Base-by-base conservation (phyloP, 2,888 invertebrate genomes). In the Cartodere bifasciata region DNA sequence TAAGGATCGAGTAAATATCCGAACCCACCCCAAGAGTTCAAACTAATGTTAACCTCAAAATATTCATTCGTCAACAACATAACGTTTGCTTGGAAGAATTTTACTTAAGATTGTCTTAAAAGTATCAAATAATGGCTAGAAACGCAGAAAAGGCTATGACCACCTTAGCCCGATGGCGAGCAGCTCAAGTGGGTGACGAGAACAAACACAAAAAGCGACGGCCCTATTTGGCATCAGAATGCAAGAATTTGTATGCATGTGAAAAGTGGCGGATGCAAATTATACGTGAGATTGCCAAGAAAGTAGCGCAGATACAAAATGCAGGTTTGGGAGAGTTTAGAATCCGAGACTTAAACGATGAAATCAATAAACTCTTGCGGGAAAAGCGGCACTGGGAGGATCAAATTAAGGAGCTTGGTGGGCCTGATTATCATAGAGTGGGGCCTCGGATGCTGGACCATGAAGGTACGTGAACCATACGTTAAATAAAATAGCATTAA, bases 141-240 rank as follows among this genome's bases (percentile, higher is more conserved):
- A 94, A 92, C 72, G 91, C 92, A 43, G 94, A 94, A 56, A 94
- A 94, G 52, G 94, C 94, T 21, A 94, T 95, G 97, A 99, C 98
- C 16, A 95, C 97, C 0, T 64, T 99, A 46, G 98, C 98, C 41
- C 75, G 98, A 40, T 99, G 98, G 98, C 70, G 98, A 46, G 90
- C 92, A 17, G 92, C 94, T 16, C 95, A 98, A 56, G 75, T 90
- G 37, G 87, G 87, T 28, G 91, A 90, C 56, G 74, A 87, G 7
- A 85, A 86, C 6, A 69, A 69, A 44, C 79, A 82, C 39, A 79
- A 83, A 45, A 88, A 90, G 52, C 68, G 94, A 1, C 67, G 95
- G 25, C 97, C 97, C 0, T 92, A 86, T 52, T 65, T 95, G 25
- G 97, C 97, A 0, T 88, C 92, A 0, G 92, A 97, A 53, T 98